Evolutionary conservation across 2,888 invertebrate species (phyloP), one percentile per base, ranked within the genome.

Genomic region (Pyrgus malvae): DNA sequence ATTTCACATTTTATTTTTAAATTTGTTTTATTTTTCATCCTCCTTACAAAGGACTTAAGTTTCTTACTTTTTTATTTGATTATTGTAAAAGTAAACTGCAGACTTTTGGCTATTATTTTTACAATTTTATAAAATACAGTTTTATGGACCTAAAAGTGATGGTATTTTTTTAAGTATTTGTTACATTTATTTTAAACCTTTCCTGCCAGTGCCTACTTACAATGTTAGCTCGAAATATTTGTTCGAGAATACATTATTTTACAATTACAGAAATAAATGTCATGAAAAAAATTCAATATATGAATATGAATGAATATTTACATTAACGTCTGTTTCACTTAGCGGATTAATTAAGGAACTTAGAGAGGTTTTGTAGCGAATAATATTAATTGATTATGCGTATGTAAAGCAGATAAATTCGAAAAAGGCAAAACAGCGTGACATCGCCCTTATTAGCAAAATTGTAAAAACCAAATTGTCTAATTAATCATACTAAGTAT

Each of bases 211-310:
- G 23, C 12, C n/a, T n/a, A n/a, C n/a, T n/a, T n/a, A n/a, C n/a
- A 16, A 50, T 50, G 23, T 33, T 11, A 62, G 64, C 63, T 67
- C 69, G 60, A 59, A 57, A 50, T 46, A 49, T 53, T 58, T 58
- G 55, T 58, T 46, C 8, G 42, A 14, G 11, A 35, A 17, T 50
- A 42, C 25, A 42, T 50, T 42, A 42, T 27, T n/a, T n/a, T 25
- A 51, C 37, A 35, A 37, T 44, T 44, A 37, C 33, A 44, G 27
- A 35, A 27, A 44, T 51, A 51, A 50, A 51, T 44, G 51, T 44
- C 44, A 51, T 51, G 42, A 42, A 17, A 35, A n/a, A 33, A 51
- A 44, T 44, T 44, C 27, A 51, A 51, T 42, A 51, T 8, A 44
- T 44, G 27, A 51, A 51, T 51, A 37, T 25, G 23, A 35, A 44